Conservation (phyloP, 2,888 invertebrate genomes). For the Machimus atricapillus region DNA sequence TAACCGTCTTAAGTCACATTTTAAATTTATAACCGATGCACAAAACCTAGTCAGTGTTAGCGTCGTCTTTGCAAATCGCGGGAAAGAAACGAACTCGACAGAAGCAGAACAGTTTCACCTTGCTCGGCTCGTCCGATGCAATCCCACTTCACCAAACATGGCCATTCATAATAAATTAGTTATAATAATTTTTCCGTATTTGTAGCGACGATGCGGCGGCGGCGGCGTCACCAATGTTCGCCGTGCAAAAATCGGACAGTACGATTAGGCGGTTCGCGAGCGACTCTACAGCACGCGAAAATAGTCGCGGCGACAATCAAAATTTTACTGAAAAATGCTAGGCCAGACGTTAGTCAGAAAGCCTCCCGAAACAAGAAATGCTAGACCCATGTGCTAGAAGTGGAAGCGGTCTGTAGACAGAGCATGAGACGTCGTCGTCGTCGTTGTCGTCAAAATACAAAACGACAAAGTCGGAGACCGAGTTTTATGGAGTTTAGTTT, state of each 20-base stretch:
- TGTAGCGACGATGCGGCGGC: background rate
- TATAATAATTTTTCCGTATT: constrained; percentile 23
- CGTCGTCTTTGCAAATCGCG: background rate
- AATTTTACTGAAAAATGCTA: constrained; percentile 18
- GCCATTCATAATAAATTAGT: background rate
- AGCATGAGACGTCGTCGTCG: background rate
- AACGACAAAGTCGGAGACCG: background rate
- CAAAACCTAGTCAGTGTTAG: background rate
- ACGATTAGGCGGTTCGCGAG: background rate
- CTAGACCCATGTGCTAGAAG: background rate
- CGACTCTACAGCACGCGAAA: background rate
- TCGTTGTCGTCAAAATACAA: background rate
- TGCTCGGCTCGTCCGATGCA: background rate
- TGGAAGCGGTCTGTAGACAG: background rate
- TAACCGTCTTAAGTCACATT: constrained; percentile 15
- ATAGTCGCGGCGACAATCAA: constrained; percentile 13
- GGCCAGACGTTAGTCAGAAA: background rate
- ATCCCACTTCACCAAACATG: background rate
- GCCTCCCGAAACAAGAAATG: constrained; percentile 15
- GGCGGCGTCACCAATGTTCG: background rate
- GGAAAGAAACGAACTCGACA: background rate
- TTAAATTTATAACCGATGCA: constrained; percentile 1
- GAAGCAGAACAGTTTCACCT: background rate
- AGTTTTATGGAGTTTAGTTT: background rate
- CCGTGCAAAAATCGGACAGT: background rate